Conservation (phyloP, 1,140 invertebrate species). For the Drosophila kohkoa region DNA sequence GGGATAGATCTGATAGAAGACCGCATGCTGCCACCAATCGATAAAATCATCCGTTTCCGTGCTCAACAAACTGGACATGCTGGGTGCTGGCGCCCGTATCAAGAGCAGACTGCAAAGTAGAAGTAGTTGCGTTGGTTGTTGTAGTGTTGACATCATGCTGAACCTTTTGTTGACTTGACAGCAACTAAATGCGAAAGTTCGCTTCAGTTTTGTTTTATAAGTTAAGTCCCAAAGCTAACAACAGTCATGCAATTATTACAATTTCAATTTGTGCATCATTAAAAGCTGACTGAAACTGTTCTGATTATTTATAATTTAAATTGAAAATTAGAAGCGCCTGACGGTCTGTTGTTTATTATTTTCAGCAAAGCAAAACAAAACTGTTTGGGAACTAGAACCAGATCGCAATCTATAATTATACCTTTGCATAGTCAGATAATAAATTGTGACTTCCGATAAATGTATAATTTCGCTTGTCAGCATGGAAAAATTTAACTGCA, state of each 20-base stretch:
- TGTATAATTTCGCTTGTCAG: neutral
- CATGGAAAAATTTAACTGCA: neutral
- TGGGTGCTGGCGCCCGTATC: neutral
- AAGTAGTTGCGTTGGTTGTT: constrained; percentile 27
- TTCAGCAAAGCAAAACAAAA: constrained; percentile 35
- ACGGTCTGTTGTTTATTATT: neutral
- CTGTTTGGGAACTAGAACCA: constrained; percentile 5
- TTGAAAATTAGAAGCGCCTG: constrained; percentile 13
- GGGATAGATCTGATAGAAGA: constrained; percentile 92
- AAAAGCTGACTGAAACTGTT: constrained; percentile 40
- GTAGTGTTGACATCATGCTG: constrained; percentile 21
- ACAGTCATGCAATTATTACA: constrained; percentile 47
- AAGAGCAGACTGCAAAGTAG: constrained; percentile 63
- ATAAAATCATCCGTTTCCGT: constrained; percentile 66
- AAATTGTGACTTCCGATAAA: neutral
- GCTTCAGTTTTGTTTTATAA: constrained; percentile 13
- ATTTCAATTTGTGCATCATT: constrained; percentile 32
- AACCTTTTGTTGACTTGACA: neutral
- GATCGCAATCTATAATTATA: constrained; percentile 10
- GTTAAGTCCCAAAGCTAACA: neutral
- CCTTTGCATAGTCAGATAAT: neutral
- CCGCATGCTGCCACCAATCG: constrained; percentile 91
- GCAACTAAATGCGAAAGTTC: constrained; percentile 47
- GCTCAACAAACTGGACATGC: constrained; percentile 55
- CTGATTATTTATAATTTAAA: constrained; percentile 56